These are phyloP conservation scores for Ctenicera cuprea DNA, from an alignment of 2,888 invertebrate genomes.

Conservation along the genomic window DNA sequence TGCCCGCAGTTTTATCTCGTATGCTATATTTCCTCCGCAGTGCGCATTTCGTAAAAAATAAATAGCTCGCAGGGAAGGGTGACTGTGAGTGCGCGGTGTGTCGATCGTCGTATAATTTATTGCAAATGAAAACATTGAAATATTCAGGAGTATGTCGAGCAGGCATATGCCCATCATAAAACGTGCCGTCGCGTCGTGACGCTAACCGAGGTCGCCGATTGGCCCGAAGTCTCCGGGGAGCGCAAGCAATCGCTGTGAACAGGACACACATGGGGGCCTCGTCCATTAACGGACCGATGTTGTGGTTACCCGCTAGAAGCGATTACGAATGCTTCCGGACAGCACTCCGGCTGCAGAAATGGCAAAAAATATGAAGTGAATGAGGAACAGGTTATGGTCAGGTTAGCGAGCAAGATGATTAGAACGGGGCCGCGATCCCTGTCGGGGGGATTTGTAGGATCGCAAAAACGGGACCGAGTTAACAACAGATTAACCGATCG, in stretches of 20 bases:
- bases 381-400: not conserved
- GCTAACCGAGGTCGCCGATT: constrained; percentile 42
- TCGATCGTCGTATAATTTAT: constrained; percentile 61
- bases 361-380: constrained; percentile 5
- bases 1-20: constrained; percentile 44
- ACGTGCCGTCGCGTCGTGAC: constrained; percentile 37
- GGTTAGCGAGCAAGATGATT: constrained; percentile 10
- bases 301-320: constrained; percentile 26
- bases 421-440: constrained; percentile 6
- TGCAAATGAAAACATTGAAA: constrained; percentile 64
- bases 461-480: constrained; percentile 25
- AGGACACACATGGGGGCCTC: constrained; percentile 31
- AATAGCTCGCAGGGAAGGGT: constrained; percentile 46
- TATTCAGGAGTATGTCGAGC: constrained; percentile 59
- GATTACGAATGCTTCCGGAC: constrained; percentile 19
- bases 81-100: constrained; percentile 43
- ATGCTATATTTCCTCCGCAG: constrained; percentile 44
- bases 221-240: constrained; percentile 41
- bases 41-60: constrained; percentile 48
- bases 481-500: constrained; percentile 30
- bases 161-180: constrained; percentile 57
- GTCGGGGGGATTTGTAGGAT: constrained; percentile 16
- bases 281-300: constrained; percentile 30
- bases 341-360: not conserved
- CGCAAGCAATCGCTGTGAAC: constrained; percentile 42